Base-by-base conservation (phyloP, 2,113 vertebrate species). In the Elephantulus edwardii region DNA sequence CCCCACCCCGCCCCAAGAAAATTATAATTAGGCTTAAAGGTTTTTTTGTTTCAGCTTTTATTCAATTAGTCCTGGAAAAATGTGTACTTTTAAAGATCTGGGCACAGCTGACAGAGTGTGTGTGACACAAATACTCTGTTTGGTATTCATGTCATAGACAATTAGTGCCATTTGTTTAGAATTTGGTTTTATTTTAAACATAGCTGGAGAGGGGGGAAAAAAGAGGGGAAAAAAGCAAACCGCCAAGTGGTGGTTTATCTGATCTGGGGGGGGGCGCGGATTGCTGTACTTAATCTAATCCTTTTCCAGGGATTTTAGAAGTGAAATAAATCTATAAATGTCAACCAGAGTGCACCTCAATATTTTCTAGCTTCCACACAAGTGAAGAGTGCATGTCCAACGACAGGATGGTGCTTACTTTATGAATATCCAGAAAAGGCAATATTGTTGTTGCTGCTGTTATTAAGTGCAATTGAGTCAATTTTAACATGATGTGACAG, bases 171-270 rank as follows among this genome's bases (percentile, higher is more conserved):
- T 92, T 96, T 95, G 90, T 93, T 93, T 93, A 94, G 83, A 90
- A 81, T 95, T 95, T 94, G 85, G 62, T 93, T 96, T 95, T 96
- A 91, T 91, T 94, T 95, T 93, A 95, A 95, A 94, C 52, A 72
- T 91, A 60, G 44, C 54, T 83, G 40, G n/a, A n/a, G n/a, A n/a
- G n/a, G n/a, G n/a, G n/a, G 30, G 60, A 66, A 89, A 58, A 91
- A 71, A 83, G 54, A 87, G n/a, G n/a, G n/a, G n/a, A n/a, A n/a
- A 88, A 90, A 7, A 92, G 30, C 50, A 68, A 90, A 92, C 87
- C 4, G 5, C 81, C 89, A 96, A 89, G 33, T 95, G 89, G 54
- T 30, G 38, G 28, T 92, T 95, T 89, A 92, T 95, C 89, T 89
- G 82, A 95, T 93, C 84, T 44, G n/a, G n/a, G n/a, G n/a, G n/a